Conservation (phyloP, 2,888 invertebrate genomes). For the Hyalella azteca region DNA sequence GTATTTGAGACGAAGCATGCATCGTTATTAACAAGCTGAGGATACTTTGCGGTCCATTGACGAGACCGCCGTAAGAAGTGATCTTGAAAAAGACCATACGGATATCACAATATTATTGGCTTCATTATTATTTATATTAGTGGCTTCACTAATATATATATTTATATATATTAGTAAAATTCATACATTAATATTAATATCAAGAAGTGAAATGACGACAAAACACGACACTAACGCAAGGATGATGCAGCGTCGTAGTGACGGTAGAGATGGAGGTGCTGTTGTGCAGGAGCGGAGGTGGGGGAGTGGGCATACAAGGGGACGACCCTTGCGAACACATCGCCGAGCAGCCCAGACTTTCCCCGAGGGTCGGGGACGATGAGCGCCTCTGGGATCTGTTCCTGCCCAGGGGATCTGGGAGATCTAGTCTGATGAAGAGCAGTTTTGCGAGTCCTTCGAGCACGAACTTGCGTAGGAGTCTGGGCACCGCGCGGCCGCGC, state of each 20-base stretch:
- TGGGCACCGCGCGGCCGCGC: constrained; percentile 64
- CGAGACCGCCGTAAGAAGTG: no score
- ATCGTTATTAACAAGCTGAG: no score
- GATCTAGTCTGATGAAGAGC: constrained; percentile 61
- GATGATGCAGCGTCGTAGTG: not conserved
- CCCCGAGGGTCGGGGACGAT: not conserved
- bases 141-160: no score
- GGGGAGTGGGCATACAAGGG: not conserved
- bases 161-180: no score
- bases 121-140: no score
- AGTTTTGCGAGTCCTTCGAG: constrained; percentile 64
- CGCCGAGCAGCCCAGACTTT: not conserved
- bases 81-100: no score
- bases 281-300: constrained; percentile 1
- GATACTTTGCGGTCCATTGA: no score
- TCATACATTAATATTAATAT: no score
- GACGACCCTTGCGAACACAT: not conserved
- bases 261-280: constrained; percentile 8
- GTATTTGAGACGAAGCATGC: no score
- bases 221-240: not conserved
- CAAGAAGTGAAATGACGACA: no score
- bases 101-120: no score
- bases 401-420: constrained; percentile 55
- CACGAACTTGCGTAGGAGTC: constrained; percentile 63
- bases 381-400: constrained; percentile 4